These are phyloP conservation scores for Prolemur simus DNA, from an alignment of 2,113 vertebrate genomes.

Conservation along the genomic window DNA sequence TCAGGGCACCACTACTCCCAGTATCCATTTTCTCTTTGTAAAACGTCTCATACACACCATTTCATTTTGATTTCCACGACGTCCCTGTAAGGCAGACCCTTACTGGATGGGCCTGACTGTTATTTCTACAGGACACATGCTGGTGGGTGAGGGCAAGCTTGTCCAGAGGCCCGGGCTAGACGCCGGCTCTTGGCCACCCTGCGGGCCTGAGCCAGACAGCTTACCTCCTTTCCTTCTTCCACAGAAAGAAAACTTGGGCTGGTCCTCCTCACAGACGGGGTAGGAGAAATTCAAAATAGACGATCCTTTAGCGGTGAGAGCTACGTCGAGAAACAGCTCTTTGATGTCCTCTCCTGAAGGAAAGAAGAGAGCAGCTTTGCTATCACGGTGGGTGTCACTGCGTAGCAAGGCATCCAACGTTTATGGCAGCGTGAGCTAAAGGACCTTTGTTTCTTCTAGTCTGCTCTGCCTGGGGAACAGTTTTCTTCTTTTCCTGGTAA, in stretches of 20 bases:
- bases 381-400: fast-evolving
- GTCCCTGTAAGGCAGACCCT: not conserved
- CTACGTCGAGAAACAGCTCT: constrained; percentile 62
- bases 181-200: too few species aligned
- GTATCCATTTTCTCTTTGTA: not conserved
- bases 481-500: not conserved
- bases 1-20: not conserved
- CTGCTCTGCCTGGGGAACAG: not conserved
- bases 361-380: constrained; percentile 34
- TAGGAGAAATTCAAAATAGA: constrained; percentile 71
- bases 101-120: not conserved
- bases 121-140: not conserved
- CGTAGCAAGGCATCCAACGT: not conserved
- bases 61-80: not conserved
- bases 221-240: constrained; percentile 88
- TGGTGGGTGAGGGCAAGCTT: not conserved
- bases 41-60: fast-evolving
- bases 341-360: constrained; percentile 79
- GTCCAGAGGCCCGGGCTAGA: not conserved
- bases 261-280: constrained; percentile 66
- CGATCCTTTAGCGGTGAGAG: constrained; percentile 64
- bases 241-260: constrained; percentile 80
- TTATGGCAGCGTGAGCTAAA: not conserved
- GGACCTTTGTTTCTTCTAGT: not conserved
- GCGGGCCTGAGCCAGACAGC: not conserved